These are phyloP conservation scores for Coelopa frigida DNA, from an alignment of 1,140 invertebrate species.

Conservation along the genomic window DNA sequence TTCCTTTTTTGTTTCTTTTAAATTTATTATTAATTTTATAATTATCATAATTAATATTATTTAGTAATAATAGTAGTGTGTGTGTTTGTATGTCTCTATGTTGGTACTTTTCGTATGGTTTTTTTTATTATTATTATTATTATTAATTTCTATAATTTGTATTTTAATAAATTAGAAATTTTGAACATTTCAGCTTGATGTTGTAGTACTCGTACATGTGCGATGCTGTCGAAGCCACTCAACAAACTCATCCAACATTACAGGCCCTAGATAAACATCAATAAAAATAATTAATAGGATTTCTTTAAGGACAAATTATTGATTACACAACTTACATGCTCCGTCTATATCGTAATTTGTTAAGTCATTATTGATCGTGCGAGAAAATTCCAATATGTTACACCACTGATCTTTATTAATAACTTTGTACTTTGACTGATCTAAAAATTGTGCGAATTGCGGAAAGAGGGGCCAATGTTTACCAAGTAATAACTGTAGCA, in stretches of 20 bases:
- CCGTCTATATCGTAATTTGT: slow-evolving; percentile 89
- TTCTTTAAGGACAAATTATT: slow-evolving; percentile 4
- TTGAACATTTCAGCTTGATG: slow-evolving; percentile 16
- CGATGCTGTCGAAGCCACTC: slow-evolving; percentile 51
- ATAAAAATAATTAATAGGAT: neutral
- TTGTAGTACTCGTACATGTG: slow-evolving; percentile 12
- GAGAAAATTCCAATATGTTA: slow-evolving; percentile 89
- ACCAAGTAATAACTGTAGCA: slow-evolving; percentile 78
- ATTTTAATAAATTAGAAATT: too few species aligned
- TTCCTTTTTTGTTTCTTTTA: slow-evolving; percentile 1
- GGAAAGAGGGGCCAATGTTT: slow-evolving; percentile 77
- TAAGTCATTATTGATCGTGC: slow-evolving; percentile 74
- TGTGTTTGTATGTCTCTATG: slow-evolving; percentile 4
- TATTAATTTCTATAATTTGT: too few species aligned
- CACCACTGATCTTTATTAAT: slow-evolving; percentile 96
- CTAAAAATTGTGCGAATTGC: slow-evolving; percentile 78
- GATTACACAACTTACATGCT: slow-evolving; percentile 75
- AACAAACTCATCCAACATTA: slow-evolving; percentile 91
- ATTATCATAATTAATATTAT: slow-evolving; percentile 5
- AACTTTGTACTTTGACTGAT: slow-evolving; percentile 79
- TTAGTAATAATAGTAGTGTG: slow-evolving; percentile 5
- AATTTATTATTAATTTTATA: slow-evolving; percentile 1
- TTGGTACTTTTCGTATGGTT: slow-evolving; percentile 1
- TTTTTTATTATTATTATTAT: slow-evolving; percentile 5
- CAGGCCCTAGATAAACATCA: slow-evolving; percentile 68